A percentile compares a stretch with the other conserved stretches of the same genome.
These are phyloP conservation scores for Lycaon pictus DNA, from an alignment of 2,113 vertebrate genomes.

Conservation along the genomic window DNA sequence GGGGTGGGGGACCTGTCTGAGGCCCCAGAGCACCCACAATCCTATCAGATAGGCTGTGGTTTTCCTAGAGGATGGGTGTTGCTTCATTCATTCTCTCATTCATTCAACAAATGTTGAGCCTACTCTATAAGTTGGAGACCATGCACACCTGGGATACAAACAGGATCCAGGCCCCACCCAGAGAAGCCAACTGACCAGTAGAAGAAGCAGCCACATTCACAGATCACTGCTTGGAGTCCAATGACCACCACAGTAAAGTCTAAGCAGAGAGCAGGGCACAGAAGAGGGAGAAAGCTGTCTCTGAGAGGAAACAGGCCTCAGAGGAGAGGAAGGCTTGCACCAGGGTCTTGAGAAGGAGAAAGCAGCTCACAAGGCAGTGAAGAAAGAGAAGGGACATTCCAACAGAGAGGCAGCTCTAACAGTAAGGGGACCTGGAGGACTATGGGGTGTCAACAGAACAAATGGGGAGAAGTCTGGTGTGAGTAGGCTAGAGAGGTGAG, in stretches of 20 bases:
- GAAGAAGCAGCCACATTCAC: not conserved
- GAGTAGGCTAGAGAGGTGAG: not conserved
- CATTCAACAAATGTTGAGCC: not conserved
- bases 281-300: not conserved
- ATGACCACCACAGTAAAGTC: accelerated
- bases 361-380: not conserved
- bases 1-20: accelerated
- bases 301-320: not conserved
- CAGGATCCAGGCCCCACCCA: not conserved
- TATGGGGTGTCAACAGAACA: accelerated
- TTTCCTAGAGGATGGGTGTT: not conserved
- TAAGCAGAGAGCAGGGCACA: not conserved
- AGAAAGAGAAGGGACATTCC: not conserved
- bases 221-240: not conserved
- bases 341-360: not conserved
- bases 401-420: not conserved
- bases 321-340: not conserved
- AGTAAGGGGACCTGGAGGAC: not conserved
- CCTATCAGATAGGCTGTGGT: not conserved
- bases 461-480: not conserved
- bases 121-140: not conserved
- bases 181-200: not conserved
- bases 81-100: not conserved
- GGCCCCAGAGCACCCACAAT: not conserved
- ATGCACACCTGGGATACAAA: not conserved